These are phyloP conservation scores for Diorhabda carinulata DNA, from an alignment of 1,140 invertebrate genomes.

Conservation along the genomic window DNA sequence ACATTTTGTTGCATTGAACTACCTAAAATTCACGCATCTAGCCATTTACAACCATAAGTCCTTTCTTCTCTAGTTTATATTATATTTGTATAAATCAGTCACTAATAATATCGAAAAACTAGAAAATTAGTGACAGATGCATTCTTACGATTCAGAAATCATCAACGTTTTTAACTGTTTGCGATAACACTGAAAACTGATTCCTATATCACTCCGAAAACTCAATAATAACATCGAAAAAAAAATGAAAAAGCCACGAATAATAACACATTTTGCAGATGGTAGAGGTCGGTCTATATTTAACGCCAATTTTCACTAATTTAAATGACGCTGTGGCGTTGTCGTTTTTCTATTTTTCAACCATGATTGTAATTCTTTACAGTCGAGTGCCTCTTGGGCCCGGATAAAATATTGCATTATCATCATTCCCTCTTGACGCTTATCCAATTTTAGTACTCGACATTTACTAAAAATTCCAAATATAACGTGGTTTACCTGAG, in stretches of 20 bases:
- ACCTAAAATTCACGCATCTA: too few species aligned
- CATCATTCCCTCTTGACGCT: conserved; percentile 45
- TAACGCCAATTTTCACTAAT: conserved; percentile 47
- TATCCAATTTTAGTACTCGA: conserved; percentile 33
- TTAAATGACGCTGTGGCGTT: conserved; percentile 43
- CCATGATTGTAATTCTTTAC: conserved; percentile 46
- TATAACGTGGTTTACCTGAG: conserved; percentile 1
- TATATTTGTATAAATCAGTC: too few species aligned
- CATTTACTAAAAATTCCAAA: conserved; percentile 22
- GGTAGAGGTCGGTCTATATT: conserved; percentile 40
- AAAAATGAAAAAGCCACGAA: conserved; percentile 12
- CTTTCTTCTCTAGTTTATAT: too few species aligned
- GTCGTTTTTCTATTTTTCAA: conserved; percentile 45
- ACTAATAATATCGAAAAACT: too few species aligned
- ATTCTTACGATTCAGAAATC: not conserved
- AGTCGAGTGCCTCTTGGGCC: conserved; percentile 39
- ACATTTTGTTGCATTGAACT: too few species aligned
- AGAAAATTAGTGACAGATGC: too few species aligned
- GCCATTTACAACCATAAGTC: too few species aligned
- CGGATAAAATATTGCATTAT: conserved; percentile 40
- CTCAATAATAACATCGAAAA: not conserved
- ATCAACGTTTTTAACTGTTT: not conserved
- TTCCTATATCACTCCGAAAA: not conserved
- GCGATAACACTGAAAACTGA: not conserved
- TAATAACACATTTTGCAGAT: conserved; percentile 30